A percentile compares a stretch with the other conserved stretches of the same genome.
Conservation (phyloP, 2,797 vertebrate species). For the Merluccius polli region DNA sequence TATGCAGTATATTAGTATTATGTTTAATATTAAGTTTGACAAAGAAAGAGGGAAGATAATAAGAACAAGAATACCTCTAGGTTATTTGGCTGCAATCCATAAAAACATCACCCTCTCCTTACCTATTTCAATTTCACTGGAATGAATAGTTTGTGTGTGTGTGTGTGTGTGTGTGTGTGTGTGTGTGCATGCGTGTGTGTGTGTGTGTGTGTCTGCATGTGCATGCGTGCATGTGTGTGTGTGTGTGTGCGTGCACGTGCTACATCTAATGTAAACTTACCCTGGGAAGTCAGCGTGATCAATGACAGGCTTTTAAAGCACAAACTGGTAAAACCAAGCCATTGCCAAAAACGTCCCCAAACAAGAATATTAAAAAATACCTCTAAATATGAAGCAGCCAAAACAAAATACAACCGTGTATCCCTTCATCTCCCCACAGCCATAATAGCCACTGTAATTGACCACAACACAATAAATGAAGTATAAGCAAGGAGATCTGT, state of each 20-base stretch:
- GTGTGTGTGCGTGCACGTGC: not conserved
- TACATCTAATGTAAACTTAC: not conserved
- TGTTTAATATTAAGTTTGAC: conserved; percentile 2
- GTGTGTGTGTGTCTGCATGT: conserved; percentile 11
- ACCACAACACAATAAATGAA: conserved; percentile 44
- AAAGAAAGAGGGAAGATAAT: conserved; percentile 7
- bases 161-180: conserved; percentile 1
- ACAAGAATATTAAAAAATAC: conserved; percentile 2
- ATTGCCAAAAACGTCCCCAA: not conserved
- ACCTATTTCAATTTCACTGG: not conserved
- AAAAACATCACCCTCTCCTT: conserved; percentile 8
- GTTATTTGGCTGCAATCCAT: conserved; percentile 40
- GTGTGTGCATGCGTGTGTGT: not conserved
- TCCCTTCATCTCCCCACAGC: conserved; percentile 32
- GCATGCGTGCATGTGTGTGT: not conserved
- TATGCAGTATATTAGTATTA: not conserved
- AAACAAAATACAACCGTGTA: conserved; percentile 29
- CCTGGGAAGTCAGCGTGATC: not conserved
- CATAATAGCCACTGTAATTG: conserved; percentile 41
- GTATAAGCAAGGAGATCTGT: conserved; percentile 31
- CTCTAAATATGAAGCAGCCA: conserved; percentile 8
- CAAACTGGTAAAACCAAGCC: not conserved
- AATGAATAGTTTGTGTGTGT: not conserved
- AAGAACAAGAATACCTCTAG: conserved; percentile 25
- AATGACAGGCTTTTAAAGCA: not conserved